Conservation (phyloP, 2,797 vertebrate species). For the Cossypha niveicapilla region DNA sequence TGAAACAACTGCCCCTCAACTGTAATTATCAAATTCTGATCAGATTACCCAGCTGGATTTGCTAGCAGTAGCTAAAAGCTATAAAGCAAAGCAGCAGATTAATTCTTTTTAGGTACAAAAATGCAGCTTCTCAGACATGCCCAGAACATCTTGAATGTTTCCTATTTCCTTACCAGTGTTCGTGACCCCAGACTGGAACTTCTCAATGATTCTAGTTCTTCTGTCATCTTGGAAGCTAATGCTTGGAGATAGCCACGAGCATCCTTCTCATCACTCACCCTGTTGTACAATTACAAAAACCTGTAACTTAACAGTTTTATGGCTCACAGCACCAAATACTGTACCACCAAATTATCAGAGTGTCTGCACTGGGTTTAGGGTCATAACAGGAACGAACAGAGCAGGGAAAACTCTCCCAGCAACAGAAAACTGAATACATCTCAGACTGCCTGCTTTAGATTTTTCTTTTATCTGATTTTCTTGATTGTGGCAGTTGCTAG, state of each 20-base stretch:
- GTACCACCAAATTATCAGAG: not conserved
- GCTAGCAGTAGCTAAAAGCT: not conserved
- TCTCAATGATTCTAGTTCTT: constrained; percentile 90
- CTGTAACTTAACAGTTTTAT: not conserved
- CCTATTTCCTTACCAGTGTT: constrained; percentile 80
- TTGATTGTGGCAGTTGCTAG: constrained; percentile 34
- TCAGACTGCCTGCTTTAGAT: not conserved
- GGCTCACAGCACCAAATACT: not conserved
- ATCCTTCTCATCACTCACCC: constrained; percentile 98
- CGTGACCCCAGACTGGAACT: constrained; percentile 88
- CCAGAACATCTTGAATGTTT: not conserved
- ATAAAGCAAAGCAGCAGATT: not conserved
- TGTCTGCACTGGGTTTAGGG: not conserved
- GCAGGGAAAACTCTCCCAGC: not conserved
- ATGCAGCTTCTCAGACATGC: not conserved
- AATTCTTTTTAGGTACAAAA: not conserved
- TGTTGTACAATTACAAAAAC: constrained; percentile 55
- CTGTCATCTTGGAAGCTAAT: constrained; percentile 95
- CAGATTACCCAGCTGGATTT: not conserved
- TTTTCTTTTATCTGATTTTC: not conserved
- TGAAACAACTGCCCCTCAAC: not conserved
- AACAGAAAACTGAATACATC: not conserved
- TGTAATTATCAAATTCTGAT: not conserved
- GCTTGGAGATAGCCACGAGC: constrained; percentile 95
- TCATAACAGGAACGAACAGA: not conserved